A percentile compares a stretch with the other conserved stretches of the same genome.
Evolutionary conservation across 2,888 invertebrate species (phyloP).

Genomic region (Lasius fuliginosus): DNA sequence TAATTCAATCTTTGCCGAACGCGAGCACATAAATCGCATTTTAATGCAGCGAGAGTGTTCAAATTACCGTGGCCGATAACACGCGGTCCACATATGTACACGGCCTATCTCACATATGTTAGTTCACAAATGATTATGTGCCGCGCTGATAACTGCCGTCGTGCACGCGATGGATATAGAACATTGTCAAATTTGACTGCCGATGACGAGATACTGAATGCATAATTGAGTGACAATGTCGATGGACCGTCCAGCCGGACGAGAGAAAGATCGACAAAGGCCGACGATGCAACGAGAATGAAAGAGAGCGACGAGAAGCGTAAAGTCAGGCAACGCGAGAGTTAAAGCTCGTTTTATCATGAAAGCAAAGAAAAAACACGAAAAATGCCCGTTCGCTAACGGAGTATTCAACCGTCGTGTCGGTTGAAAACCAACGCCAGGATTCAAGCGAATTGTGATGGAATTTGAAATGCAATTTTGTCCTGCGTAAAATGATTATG

Average conservation of each 20-base stretch:
- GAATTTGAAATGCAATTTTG: slow-evolving; percentile 44
- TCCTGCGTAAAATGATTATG: slow-evolving; percentile 12
- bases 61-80: slow-evolving; percentile 66
- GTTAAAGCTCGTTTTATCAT: slow-evolving; percentile 37
- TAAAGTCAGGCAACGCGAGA: slow-evolving; percentile 42
- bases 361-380: slow-evolving; percentile 29
- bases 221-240: slow-evolving; percentile 74
- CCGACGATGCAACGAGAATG: neutral
- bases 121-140: slow-evolving; percentile 64
- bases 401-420: slow-evolving; percentile 29
- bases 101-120: slow-evolving; percentile 45
- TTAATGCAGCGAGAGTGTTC: slow-evolving; percentile 56
- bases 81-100: slow-evolving; percentile 34
- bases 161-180: slow-evolving; percentile 48
- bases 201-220: slow-evolving; percentile 74
- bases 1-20: slow-evolving; percentile 1
- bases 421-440: neutral
- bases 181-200: slow-evolving; percentile 70
- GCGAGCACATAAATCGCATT: slow-evolving; percentile 49
- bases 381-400: slow-evolving; percentile 31
- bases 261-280: slow-evolving; percentile 30
- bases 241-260: slow-evolving; percentile 58
- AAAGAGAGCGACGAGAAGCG: slow-evolving; percentile 28
- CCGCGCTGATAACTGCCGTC: slow-evolving; percentile 32
- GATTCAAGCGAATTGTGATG: slow-evolving; percentile 31